phyloP scores from a whole-genome alignment of 2,888 invertebrate genomes.

The Toxonevra muliebris region DNA sequence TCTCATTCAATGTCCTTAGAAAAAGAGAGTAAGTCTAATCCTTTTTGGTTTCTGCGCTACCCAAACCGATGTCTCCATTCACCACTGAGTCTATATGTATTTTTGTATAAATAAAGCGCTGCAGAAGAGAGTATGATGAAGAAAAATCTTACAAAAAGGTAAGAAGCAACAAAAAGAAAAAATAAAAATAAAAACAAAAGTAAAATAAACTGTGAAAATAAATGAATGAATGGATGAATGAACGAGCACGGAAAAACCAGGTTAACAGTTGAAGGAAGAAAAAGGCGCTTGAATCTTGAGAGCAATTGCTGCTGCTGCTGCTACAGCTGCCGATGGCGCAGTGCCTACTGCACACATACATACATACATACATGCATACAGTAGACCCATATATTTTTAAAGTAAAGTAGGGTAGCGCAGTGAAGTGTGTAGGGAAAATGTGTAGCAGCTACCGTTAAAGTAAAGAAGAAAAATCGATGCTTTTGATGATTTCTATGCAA shows the following conservation, averaged over 20 bases:
- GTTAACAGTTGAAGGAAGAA: slow-evolving; percentile 33
- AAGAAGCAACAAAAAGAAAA: slow-evolving; percentile 11
- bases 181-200: slow-evolving; percentile 11
- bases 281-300: not conserved
- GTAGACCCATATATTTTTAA: not conserved
- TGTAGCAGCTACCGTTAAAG: slow-evolving; percentile 2
- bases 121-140: not conserved
- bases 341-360: not conserved
- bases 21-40: not conserved
- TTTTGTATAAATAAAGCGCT: too few species aligned
- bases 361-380: slow-evolving; percentile 11
- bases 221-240: slow-evolving; percentile 21
- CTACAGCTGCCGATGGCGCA: not conserved
- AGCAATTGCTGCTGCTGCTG: not conserved
- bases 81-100: not conserved
- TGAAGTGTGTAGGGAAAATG: too few species aligned
- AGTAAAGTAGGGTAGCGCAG: too few species aligned
- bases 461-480: slow-evolving; percentile 29
- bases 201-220: slow-evolving; percentile 16
- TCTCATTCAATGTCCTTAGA: not conserved
- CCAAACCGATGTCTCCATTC: not conserved
- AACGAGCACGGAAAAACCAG: slow-evolving; percentile 27
- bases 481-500: slow-evolving; percentile 1
- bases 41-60: not conserved
- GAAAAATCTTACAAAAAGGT: slow-evolving; percentile 29